Percentiles rank a stretch among this genome's conserved stretches.
These are phyloP conservation scores for Polypterus senegalus DNA, from an alignment of 2,113 vertebrate genomes.

Conservation along the genomic window DNA sequence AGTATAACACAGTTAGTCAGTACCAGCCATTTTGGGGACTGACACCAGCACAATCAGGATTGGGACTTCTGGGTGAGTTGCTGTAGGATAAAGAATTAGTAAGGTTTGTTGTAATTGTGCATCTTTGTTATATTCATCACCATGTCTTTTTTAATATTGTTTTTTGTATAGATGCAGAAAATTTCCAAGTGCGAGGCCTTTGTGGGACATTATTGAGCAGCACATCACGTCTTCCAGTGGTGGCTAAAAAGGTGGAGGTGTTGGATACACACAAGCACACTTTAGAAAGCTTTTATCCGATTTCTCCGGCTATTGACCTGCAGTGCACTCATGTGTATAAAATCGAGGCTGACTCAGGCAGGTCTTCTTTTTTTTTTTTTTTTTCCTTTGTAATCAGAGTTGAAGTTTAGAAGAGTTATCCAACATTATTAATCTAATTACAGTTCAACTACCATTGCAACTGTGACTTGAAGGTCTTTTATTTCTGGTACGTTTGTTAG, in stretches of 20 bases:
- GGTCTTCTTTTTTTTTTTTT: not conserved
- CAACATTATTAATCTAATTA: too few relatives aligned
- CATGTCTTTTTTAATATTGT: not conserved
- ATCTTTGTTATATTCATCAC: not conserved
- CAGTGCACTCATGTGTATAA: slow-evolving; percentile 56
- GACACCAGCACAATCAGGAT: too few relatives aligned
- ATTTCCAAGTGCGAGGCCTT: slow-evolving; percentile 69
- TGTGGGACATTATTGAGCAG: slow-evolving; percentile 57
- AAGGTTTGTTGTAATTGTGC: not conserved
- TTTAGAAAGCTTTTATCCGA: slow-evolving; percentile 73
- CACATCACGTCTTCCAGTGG: slow-evolving; percentile 49
- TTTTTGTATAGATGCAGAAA: slow-evolving; percentile 53
- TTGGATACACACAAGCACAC: slow-evolving; percentile 43
- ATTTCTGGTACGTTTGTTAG: too few relatives aligned
- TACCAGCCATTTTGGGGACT: too few relatives aligned
- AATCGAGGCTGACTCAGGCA: slow-evolving; percentile 54
- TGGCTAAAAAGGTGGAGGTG: slow-evolving; percentile 62
- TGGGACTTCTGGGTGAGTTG: too few relatives aligned
- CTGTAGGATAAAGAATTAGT: not conserved
- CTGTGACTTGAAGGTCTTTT: too few relatives aligned
- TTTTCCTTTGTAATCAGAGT: too few relatives aligned
- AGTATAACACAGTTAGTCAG: too few relatives aligned
- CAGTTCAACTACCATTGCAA: too few relatives aligned
- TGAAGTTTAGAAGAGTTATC: too few relatives aligned
- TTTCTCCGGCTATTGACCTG: slow-evolving; percentile 76